Evolutionary conservation across 2,888 invertebrate species (phyloP), one percentile per base, ranked within the genome.

Genomic region (Chironomus tentans): DNA sequence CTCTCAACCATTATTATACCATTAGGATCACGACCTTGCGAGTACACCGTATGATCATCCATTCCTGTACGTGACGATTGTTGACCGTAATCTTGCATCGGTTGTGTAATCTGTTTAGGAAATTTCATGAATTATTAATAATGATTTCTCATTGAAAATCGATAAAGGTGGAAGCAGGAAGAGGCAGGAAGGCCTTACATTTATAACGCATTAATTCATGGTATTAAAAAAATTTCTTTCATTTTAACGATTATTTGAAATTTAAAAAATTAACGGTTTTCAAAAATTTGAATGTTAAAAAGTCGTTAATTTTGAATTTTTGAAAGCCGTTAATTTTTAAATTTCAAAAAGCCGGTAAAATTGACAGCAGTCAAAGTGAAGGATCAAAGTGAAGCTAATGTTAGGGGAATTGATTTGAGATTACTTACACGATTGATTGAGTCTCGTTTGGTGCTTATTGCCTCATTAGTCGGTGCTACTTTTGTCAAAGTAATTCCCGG

Each of bases 401-500:
- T 3, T 24, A 24, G 4, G 24, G 2, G 24, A 70, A 48, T 48
- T 70, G 10, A 2, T 47, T 48, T 47, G 47, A 46, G 24, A 69
- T 76, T 18, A 84, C 80, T 77, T 82, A 81, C 22, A 81, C 81
- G 69, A 84, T 84, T 48, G 83, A 83, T 74, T 4, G 74, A 74
- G 13, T 74, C 74, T 65, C 74, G 18, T 77, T 83, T 83, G 10
- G 82, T 82, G 12, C 18, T 56, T 24, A 13, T 5, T 21, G 22
- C 65, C 4, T 65, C 65, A 65, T 24, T 65, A 5, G 22, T 82
- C 0, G 88, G 87, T 78, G 90, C 90, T 0, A 92, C 91, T 77
- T 91, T 87, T 0, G 92, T 92, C 56, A 92, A 86, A 0, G 92
- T 93, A 68, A 93, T 93, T n/a, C 93, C 93, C 0, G 93, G 92